Base-by-base conservation (phyloP, 2,888 invertebrate species). In the Mesorhabditis sp. region DNA sequence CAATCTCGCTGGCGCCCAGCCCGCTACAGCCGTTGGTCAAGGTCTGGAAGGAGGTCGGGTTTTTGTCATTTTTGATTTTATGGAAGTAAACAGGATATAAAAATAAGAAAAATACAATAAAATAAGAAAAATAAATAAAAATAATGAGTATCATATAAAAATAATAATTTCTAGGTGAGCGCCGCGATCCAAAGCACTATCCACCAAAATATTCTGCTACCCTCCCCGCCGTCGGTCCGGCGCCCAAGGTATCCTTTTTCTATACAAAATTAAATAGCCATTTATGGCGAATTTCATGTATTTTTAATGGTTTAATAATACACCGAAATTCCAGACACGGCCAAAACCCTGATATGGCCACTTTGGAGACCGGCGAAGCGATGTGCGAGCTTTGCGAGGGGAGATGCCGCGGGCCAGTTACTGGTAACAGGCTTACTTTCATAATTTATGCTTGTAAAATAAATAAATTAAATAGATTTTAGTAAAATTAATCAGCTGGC, bases 331-430 rank as follows among this genome's bases (percentile, higher is more conserved):
- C 28, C 28, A 28, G 28, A 2, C 28, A 28, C 28, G 2, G 28
- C 28, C 28, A 28, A 28, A 28, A 28, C 28, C 28, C 28, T 28
- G 28, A 28, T 28, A 28, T 28, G 28, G 28, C 28, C 28, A 28
- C 28, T 28, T 28, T 28, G 28, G 28, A 28, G 58, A 10, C 58
- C 10, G 58, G 58, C 58, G 87, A 89, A 86, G 82, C 88, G 77
- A 72, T 88, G 77, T 96, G 96, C 87, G 95, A 96, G 86, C 88
- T 96, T 58, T 96, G 96, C 86, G 93, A 92, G 4, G 90, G 86
- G 44, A 83, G 86, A 72, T 76, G 76, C 69, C 87, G 87, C n/a
- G 87, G 87, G 71, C 94, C 95, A 0, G 91, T 95, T 0, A 93
- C 93, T 50, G 58, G 58, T 50, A 28, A 28, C 2, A 28, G 28